These are phyloP conservation scores for Caenorhabditis panamensis DNA, from an alignment of 2,888 invertebrate species.

Conservation along the genomic window DNA sequence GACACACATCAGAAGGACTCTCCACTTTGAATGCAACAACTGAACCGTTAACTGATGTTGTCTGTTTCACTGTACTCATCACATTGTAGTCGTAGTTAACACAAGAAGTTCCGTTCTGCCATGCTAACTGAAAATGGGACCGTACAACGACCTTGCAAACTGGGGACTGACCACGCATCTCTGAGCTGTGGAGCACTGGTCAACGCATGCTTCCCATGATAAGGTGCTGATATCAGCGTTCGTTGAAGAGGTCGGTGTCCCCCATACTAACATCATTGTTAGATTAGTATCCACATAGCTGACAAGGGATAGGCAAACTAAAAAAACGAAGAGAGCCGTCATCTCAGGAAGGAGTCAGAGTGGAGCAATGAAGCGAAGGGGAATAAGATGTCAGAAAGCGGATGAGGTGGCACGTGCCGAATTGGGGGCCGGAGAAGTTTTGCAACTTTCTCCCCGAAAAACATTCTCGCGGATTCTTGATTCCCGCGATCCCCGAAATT, in stretches of 20 bases:
- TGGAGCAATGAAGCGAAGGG: too few species aligned
- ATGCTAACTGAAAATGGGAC: constrained; percentile 17
- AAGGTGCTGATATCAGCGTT: neutral
- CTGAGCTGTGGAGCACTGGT: neutral
- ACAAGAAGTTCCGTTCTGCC: neutral
- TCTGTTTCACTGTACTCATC: neutral
- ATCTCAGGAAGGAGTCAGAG: too few species aligned
- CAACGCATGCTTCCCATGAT: constrained; percentile 14
- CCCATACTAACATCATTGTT: constrained; percentile 33
- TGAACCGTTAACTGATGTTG: constrained; percentile 8
- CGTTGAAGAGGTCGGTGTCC: neutral
- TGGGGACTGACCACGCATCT: constrained; percentile 14
- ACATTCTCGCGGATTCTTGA: too few species aligned
- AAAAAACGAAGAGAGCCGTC: neutral
- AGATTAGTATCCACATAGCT: neutral
- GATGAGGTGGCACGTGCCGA: too few species aligned
- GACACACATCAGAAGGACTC: constrained; percentile 5
- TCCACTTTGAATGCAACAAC: constrained; percentile 25
- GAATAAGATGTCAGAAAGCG: too few species aligned
- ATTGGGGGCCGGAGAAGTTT: too few species aligned
- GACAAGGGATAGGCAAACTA: neutral
- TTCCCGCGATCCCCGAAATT: too few species aligned
- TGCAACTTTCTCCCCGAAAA: too few species aligned
- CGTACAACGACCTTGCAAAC: too few species aligned
- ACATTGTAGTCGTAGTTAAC: constrained; percentile 8